phyloP scores from a whole-genome alignment of 1,140 invertebrate species.

The Bombus balteatus region DNA sequence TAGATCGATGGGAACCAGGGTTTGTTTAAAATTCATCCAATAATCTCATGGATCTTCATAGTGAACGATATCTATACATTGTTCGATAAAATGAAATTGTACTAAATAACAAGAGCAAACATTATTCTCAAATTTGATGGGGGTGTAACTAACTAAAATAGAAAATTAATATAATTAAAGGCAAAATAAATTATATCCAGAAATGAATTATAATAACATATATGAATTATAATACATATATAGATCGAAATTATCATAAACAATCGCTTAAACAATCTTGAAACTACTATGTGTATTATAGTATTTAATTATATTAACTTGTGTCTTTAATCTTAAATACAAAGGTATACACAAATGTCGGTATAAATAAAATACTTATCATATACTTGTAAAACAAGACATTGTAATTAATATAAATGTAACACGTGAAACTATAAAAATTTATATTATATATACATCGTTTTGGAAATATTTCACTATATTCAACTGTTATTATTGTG shows the following conservation, averaged over 20 bases:
- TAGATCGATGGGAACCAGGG: background rate
- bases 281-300: conserved; percentile 21
- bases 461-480: conserved; percentile 33
- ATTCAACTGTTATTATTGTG: background rate
- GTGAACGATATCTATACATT: background rate
- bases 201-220: background rate
- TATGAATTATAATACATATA: background rate
- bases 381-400: conserved; percentile 36
- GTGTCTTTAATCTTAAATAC: conserved; percentile 48
- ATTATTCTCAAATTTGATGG: background rate
- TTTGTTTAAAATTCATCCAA: background rate
- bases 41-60: background rate
- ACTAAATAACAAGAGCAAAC: background rate
- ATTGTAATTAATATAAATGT: conserved; percentile 32
- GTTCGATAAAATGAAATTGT: background rate
- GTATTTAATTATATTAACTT: conserved; percentile 48
- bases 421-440: conserved; percentile 40
- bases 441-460: conserved; percentile 30
- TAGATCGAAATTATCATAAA: background rate
- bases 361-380: conserved; percentile 43
- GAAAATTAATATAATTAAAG: background rate
- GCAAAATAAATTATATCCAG: conserved; percentile 7
- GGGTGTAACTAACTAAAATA: background rate
- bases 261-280: conserved; percentile 16
- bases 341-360: conserved; percentile 47